Evolutionary conservation across 2,888 invertebrate genomes (phyloP).

Genomic region (Selenia dentaria): DNA sequence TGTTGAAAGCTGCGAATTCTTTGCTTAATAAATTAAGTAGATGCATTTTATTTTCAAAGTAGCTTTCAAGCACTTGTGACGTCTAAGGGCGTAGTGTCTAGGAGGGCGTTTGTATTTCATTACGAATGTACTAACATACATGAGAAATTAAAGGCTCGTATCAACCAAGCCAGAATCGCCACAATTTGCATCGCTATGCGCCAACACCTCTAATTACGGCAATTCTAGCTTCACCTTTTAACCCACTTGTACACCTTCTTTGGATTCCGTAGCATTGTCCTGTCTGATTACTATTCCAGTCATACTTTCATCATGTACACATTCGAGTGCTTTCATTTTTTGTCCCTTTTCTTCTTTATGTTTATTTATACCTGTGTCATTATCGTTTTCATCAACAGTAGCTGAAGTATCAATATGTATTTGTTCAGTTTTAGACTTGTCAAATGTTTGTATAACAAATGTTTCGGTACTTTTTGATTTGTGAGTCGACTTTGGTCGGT

Average conservation of each 20-base stretch:
- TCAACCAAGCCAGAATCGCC: conserved; percentile 19
- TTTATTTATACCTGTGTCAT: conserved; percentile 47
- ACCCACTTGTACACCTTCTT: conserved; percentile 70
- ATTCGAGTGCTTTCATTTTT: conserved; percentile 22
- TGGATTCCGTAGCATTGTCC: conserved; percentile 75
- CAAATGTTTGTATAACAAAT: conserved; percentile 62
- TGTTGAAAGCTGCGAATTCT: too few relatives aligned
- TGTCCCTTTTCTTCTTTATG: conserved; percentile 51
- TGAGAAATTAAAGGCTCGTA: conserved; percentile 16
- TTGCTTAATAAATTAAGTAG: too few relatives aligned
- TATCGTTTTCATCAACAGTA: conserved; percentile 59
- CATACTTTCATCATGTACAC: conserved; percentile 34
- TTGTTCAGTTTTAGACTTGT: conserved; percentile 65
- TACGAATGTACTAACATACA: conserved; percentile 3
- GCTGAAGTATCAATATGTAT: conserved; percentile 45
- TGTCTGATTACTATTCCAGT: conserved; percentile 39
- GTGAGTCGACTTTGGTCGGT: conserved; percentile 55
- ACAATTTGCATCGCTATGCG: conserved; percentile 65
- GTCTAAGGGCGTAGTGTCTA: neutral
- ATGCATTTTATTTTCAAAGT: too few relatives aligned
- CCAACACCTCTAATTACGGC: conserved; percentile 71
- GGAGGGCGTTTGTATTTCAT: conserved; percentile 8
- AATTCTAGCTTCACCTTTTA: conserved; percentile 78
- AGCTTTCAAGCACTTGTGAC: neutral
- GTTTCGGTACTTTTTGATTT: conserved; percentile 65